Base-by-base conservation (phyloP, 2,113 vertebrate genomes). In the Taxidea taxus region DNA sequence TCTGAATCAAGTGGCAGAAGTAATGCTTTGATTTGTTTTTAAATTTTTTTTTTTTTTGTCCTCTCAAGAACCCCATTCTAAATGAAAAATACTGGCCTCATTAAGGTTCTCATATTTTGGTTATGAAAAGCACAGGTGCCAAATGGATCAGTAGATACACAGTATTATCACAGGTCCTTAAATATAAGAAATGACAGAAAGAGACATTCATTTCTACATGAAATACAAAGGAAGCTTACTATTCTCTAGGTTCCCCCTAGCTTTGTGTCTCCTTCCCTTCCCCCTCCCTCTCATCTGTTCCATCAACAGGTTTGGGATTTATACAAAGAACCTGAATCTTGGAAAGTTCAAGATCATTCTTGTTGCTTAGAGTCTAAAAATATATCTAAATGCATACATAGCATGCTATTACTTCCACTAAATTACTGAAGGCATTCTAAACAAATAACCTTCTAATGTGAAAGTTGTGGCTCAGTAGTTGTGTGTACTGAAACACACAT, bases 321-420 rank as follows among this genome's bases (percentile, higher is more conserved):
- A 88, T 87, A 74, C 81, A 82, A 96, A 95, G 31, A 97, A 42
- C 2, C 3, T 83, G 2, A 44, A 90, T 94, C 77, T 96, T 96
- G 93, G 89, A 75, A 98, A 98, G 93, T 97, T 98, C 94, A 96
- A 98, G 91, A 97, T 92, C 95, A 97, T n/a, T 97, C 94, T 98
- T 98, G 93, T 97, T 42, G 44, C 84, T 98, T 98, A 96, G 80
- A 98, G 94, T 97, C 98, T 98, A 98, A 98, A 97, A 98, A 98
- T 98, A 96, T 94, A 96, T 95, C 91, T 96, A 98, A 95, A 97
- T 97, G 97, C 78, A 87, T 75, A 97, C 97, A 97, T 91, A 98
- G 92, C 58, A 97, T 98, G 97, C 95, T 97, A 98, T 98, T 98
- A 98, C 96, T 98, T 98, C 97, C 97, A 98, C 97, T 97, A 97